These are phyloP conservation scores for Gryllus bimaculatus DNA, from an alignment of 1,140 invertebrate species.

Conservation along the genomic window DNA sequence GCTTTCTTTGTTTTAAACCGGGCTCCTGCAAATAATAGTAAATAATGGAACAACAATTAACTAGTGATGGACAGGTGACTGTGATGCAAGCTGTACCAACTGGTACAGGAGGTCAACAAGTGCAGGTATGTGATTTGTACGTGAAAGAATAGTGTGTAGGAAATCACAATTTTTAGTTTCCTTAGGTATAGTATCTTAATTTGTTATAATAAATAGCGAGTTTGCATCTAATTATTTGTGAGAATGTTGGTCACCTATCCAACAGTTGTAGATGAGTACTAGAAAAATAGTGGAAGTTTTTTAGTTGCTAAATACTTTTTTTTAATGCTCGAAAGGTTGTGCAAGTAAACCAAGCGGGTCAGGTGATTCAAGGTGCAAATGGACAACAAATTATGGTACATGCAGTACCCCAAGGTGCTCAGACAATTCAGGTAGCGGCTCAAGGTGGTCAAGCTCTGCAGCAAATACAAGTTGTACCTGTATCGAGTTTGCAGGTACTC, in stretches of 20 bases:
- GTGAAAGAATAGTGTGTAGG: too few relatives aligned
- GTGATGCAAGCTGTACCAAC: slow-evolving; percentile 35
- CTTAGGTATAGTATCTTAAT: too few relatives aligned
- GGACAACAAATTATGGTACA: slow-evolving; percentile 38
- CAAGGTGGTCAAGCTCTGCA: slow-evolving; percentile 42
- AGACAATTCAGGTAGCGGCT: slow-evolving; percentile 52
- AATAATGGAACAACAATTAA: slow-evolving; percentile 28
- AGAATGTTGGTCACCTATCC: not conserved
- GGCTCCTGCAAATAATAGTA: too few relatives aligned
- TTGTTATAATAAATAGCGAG: too few relatives aligned
- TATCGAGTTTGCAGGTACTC: slow-evolving; percentile 44
- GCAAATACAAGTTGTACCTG: slow-evolving; percentile 54
- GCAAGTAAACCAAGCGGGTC: slow-evolving; percentile 40
- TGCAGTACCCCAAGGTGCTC: slow-evolving; percentile 35
- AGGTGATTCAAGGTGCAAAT: slow-evolving; percentile 37
- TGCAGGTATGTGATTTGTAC: slow-evolving; percentile 12
- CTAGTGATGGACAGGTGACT: slow-evolving; percentile 29
- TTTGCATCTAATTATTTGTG: not conserved
- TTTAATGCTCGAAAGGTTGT: slow-evolving; percentile 31
- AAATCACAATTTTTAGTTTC: too few relatives aligned
- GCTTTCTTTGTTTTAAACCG: too few relatives aligned
- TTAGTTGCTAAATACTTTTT: too few relatives aligned
- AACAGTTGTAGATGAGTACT: not conserved
- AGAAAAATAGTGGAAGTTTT: too few relatives aligned
- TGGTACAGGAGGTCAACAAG: slow-evolving; percentile 26